Base-by-base conservation (phyloP, 2,888 invertebrate genomes). In the Cephalotes varians region DNA sequence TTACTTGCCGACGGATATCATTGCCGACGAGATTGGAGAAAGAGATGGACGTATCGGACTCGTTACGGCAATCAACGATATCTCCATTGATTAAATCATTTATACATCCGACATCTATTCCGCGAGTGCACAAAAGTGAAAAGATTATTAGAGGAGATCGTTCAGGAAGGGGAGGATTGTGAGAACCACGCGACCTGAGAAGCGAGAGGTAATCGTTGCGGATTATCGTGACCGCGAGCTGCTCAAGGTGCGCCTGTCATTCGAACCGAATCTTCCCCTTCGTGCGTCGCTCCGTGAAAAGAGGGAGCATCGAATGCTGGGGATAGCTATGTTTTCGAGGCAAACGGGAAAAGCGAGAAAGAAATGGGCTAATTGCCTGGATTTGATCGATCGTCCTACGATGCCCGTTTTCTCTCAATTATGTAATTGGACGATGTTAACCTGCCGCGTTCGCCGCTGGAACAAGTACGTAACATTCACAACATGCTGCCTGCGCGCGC, bases 1-100 rank as follows among this genome's bases (percentile, higher is more conserved):
- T 89, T 85, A 81, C 85, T 83, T 82, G 47, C 83, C 54, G 77
- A 18, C 56, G 56, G 69, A 69, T 44, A 10, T 54, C 28, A 64
- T 37, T 34, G 37, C n/a, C n/a, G n/a, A 28, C 56, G 77, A 28
- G 54, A 77, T 54, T 25, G 40, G 28, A 40, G 54, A 31, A 31
- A 56, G 44, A 56, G 31, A 44, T 40, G 44, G 34, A 56, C 31
- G 18, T 21, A 18, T 10, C 15, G 47, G 34, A 21, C 28, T 25
- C n/a, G 12, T n/a, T 18, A 15, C 28, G 18, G 37, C 44, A 56
- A 77, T 64, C 64, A 62, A 37, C 64, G 25, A 7, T 40, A 37
- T 76, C 18, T 10, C 18, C 44, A 31, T 25, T 34, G 44, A 79
- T 79, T 44, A 25, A 69, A 34, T 12, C 31, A 44, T 40, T 12